Conservation (phyloP, 2,888 invertebrate genomes). For the Lasioglossum lativentre region DNA sequence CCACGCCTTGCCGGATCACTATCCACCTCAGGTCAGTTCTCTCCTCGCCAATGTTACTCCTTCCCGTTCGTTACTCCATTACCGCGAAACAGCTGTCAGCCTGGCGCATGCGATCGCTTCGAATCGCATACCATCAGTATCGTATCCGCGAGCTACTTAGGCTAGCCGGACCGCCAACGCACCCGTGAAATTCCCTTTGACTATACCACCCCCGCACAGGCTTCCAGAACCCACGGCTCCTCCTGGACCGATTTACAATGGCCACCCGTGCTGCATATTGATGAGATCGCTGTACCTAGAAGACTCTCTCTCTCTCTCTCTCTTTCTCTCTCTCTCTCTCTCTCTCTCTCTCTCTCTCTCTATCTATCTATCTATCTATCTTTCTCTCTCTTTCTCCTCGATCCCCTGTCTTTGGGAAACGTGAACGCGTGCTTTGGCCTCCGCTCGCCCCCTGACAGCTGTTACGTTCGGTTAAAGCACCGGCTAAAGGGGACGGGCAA, state of each 20-base stretch:
- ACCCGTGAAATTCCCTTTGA: constrained; percentile 17
- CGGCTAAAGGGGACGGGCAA: neutral
- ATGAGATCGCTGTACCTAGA: constrained; percentile 18
- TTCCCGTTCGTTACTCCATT: constrained; percentile 64
- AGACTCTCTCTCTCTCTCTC: neutral
- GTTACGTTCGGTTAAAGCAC: constrained; percentile 3
- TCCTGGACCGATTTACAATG: constrained; percentile 9
- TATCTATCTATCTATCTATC: too few relatives aligned
- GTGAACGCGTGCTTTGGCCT: neutral
- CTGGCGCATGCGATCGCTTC: constrained; percentile 3
- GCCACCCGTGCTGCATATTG: constrained; percentile 16
- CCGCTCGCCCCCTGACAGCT: neutral
- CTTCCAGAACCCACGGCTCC: neutral
- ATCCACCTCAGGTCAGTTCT: constrained; percentile 91
- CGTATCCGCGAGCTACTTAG: constrained; percentile 13
- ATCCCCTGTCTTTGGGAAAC: constrained; percentile 4
- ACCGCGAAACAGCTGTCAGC: constrained; percentile 31
- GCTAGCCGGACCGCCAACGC: neutral
- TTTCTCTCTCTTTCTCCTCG: too few relatives aligned
- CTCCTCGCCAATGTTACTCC: neutral
- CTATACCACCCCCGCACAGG: neutral
- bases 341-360: too few relatives aligned
- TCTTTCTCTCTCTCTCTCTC: neutral
- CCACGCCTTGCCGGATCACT: constrained; percentile 91
- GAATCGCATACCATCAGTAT: neutral